Base-by-base conservation (phyloP, 92 coral and sea anemone genomes). In the Palythoa caribaeorum region DNA sequence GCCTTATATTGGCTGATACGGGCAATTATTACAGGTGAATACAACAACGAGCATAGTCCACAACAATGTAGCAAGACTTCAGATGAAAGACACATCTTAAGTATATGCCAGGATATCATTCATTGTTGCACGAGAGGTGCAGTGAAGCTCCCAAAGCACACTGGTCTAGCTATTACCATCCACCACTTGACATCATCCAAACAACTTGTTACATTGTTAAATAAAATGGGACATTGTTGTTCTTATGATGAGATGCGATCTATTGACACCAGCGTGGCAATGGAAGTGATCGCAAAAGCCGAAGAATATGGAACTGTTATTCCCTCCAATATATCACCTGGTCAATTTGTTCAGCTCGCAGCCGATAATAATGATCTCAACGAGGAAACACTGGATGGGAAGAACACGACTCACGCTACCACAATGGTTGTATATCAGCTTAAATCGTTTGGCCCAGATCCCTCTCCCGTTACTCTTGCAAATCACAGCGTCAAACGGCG, bases 371-470 rank as follows among this genome's bases (percentile, higher is more conserved):
- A 90, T 38, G 87, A 90, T 50, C 73, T 90, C 19, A 90, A 90
- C 53, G 92, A 90, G 73, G 92, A 90, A 62, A 90, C 87, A 0
- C 55, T 85, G 1, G 89, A 90, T 17, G 89, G 90, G 28, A 90
- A 85, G 71, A 90, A 90, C 54, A 90, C 89, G 12, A 90, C 89
- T 5, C 89, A 87, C 72, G 65, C 91, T 85, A 91, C 91, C 1
- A 91, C 91, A 8, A 91, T 91, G 93, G 93, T 87, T n/a, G 74
- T 91, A 10, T 87, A 83, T 62, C 93, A 86, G 87, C 40, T 72
- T 39, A 75, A 81, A 60, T 12, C 54, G 52, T 88, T 88, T 63
- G 88, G 90, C 40, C 87, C 93, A 14, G 78, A 74, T 76, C 92
- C 53, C 65, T 1, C 84, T 79, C 38, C 85, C 15, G 80, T 28